Evolutionary conservation across 2,113 vertebrate species (phyloP).

Genomic region (Hepsetus odoe): DNA sequence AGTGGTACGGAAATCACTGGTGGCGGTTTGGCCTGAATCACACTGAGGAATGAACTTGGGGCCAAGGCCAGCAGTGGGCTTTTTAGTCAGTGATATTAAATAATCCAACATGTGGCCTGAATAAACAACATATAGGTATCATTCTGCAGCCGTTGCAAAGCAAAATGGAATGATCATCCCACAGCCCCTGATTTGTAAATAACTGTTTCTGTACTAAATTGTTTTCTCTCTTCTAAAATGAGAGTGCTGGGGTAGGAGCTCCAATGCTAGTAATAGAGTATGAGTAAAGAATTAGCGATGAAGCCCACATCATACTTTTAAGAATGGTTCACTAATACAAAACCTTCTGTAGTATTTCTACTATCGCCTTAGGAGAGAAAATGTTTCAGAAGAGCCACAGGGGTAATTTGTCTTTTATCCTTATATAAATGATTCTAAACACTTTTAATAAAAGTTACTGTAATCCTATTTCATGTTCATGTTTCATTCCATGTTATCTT

Average conservation of each 20-base stretch:
- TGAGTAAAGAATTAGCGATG: conserved; percentile 5
- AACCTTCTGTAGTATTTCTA: no score
- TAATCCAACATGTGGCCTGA: conserved; percentile 1
- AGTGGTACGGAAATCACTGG: conserved; percentile 63
- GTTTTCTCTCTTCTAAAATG: conserved; percentile 48
- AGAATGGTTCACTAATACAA: no score
- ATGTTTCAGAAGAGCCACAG: background rate
- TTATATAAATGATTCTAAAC: background rate
- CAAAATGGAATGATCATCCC: conserved; percentile 12
- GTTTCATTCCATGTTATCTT: no score
- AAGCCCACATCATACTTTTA: conserved; percentile 25
- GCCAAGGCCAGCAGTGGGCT: conserved; percentile 34
- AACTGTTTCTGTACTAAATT: conserved; percentile 59
- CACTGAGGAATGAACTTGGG: conserved; percentile 61
- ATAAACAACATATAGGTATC: conserved; percentile 35
- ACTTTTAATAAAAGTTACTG: background rate
- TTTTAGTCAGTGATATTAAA: background rate
- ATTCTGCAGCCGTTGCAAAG: background rate
- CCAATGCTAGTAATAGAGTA: conserved; percentile 53
- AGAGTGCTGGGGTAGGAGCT: background rate
- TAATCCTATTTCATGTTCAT: no score
- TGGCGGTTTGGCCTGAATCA: conserved; percentile 50
- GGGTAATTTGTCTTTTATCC: background rate
- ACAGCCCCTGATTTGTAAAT: conserved; percentile 57
- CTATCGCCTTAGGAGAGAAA: no score